These are phyloP conservation scores for Spea hammondii DNA, from an alignment of 2,797 vertebrate species.

Conservation along the genomic window DNA sequence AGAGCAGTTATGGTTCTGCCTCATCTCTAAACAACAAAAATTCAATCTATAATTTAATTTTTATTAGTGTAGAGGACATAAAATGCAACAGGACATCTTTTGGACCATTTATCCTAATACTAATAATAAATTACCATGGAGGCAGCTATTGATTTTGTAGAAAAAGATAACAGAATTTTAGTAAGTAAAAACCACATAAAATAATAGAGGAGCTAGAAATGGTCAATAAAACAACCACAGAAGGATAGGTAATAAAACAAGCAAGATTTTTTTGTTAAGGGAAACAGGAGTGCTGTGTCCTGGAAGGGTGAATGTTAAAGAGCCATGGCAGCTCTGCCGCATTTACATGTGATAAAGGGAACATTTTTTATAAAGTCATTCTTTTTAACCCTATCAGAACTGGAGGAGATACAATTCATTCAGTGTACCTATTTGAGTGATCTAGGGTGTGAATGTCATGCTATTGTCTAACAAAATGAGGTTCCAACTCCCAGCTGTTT, in stretches of 20 bases:
- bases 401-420: no score
- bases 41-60: not conserved
- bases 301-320: not conserved
- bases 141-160: slow-evolving; percentile 45
- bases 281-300: not conserved
- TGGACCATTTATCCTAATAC: slow-evolving; percentile 43
- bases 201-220: slow-evolving; percentile 35
- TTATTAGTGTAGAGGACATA: slow-evolving; percentile 29
- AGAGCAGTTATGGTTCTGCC: no score
- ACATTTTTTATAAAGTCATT: no score
- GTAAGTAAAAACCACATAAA: slow-evolving; percentile 42
- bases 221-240: slow-evolving; percentile 36
- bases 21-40: no score
- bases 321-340: no score
- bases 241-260: slow-evolving; percentile 27
- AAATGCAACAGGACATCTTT: slow-evolving; percentile 27
- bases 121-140: slow-evolving; percentile 32
- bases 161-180: slow-evolving; percentile 46
- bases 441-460: no score
- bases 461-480: no score
- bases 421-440: no score
- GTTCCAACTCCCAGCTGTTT: no score
- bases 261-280: not conserved
- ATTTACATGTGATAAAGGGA: no score
- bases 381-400: no score